Percentiles rank a stretch among this genome's conserved stretches.
Conservation (phyloP, 1,140 invertebrate species). For the Nymphalis io region DNA sequence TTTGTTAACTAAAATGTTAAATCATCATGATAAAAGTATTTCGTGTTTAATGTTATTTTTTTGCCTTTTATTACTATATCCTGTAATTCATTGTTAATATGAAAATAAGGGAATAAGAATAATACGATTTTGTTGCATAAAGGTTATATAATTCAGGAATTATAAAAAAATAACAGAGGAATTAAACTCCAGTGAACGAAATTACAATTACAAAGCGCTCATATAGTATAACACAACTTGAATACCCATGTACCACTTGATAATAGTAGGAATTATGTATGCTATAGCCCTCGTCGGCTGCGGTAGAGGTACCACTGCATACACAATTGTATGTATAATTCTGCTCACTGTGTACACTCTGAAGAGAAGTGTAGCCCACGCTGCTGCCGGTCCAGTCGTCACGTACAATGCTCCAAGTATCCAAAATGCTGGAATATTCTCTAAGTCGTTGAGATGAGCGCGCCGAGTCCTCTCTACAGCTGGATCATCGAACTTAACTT, state of each 20-base stretch:
- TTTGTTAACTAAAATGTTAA: not conserved
- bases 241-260: conserved; percentile 63
- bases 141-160: not conserved
- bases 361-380: conserved; percentile 82
- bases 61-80: too few relatives aligned
- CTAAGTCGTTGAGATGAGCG: conserved; percentile 88
- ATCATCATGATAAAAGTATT: not conserved
- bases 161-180: conserved; percentile 6
- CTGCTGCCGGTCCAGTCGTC: conserved; percentile 81
- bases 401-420: conserved; percentile 84
- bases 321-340: conserved; percentile 85
- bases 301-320: conserved; percentile 75
- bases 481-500: conserved; percentile 78
- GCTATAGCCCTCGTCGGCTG: conserved; percentile 59
- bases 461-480: conserved; percentile 81
- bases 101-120: too few relatives aligned
- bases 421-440: conserved; percentile 87
- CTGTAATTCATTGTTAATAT: too few relatives aligned
- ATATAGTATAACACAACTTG: conserved; percentile 57
- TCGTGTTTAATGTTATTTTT: too few relatives aligned
- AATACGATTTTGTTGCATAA: not conserved
- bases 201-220: conserved; percentile 46
- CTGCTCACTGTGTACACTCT: conserved; percentile 82
- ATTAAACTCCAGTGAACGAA: not conserved
- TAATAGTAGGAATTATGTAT: conserved; percentile 47